Evolutionary conservation across 1,140 invertebrate species (phyloP), one percentile per base, ranked within the genome.

Genomic region (Euura saliciscinereae): DNA sequence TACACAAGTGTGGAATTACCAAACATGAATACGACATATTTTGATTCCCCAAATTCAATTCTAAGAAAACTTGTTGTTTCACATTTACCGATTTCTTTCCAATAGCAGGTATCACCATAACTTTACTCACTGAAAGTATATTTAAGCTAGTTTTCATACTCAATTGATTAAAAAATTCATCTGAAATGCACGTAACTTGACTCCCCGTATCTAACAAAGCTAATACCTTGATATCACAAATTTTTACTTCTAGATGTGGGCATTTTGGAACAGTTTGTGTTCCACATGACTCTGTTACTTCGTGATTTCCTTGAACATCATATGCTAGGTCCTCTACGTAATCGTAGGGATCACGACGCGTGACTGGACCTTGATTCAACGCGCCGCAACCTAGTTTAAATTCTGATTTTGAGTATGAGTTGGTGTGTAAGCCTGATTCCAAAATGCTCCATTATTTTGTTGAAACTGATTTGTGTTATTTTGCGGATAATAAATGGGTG

Each of bases 121-220:
- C n/a, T 67, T 76, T 75, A 3, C 74, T 70, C 3, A 79, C 77
- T 2, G 74, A 75, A 42, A 78, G 43, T 68, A 72, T 70, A 8
- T 65, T 4, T n/a, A 76, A 8, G 13, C 44, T 44, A 42, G 45
- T 13, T 7, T 69, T 11, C 1, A 43, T 4, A 65, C 43, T 71
- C 28, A 76, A 68, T 70, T 76, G 66, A 6, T 74, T 68, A 59
- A 73, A 75, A 42, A 75, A 74, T 2, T 70, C 64, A 66, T 77
- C 74, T 0, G 75, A 76, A 6, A 79, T 66, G 13, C 71, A 73
- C 4, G 76, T 75, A 44, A 79, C 66, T 70, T 79, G 70, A 68
- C 78, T 77, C 2, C 75, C 78, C 6, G 73, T 73, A 45, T 79
- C 76, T 2, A 75, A 13, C 42, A 78, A 65, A 6, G 71, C 66